Evolutionary conservation across 1,140 invertebrate species (phyloP), one percentile per base, ranked within the genome.

Genomic region (Thaumetopoea pityocampa): DNA sequence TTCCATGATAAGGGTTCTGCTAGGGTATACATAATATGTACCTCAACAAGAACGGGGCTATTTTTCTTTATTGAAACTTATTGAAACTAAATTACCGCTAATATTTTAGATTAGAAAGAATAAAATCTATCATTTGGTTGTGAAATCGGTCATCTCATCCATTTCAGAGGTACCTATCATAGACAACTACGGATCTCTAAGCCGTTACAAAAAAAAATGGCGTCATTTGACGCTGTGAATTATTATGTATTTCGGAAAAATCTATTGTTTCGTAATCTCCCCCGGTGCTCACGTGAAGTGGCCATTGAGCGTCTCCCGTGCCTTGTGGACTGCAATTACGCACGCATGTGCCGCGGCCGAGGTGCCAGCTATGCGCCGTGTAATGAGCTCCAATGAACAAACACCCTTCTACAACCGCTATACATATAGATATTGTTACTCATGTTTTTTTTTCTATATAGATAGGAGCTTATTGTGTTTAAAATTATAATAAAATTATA

Each of bases 241-340:
- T 79, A 79, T 80, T 78, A 80, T 79, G 73, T 78, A 79, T 83
- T 83, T 80, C 66, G 71, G 71, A 70, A 76, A 79, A 79, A 67
- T 70, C 71, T 51, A 78, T 82, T 82, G 78, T 82, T 82, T 78
- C 60, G 65, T 76, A 82, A 82, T 82, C 74, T 68, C 76, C 73
- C 67, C 57, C 45, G 47, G 61, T 55, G 22, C 69, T 70, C 40
- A 55, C 63, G 34, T 72, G 46, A 44, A 78, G 73, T 57, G 67
- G 53, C 58, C 49, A 72, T 71, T 71, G 65, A 74, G 58, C 59
- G 58, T 55, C 43, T 37, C 51, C 49, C 51, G 53, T 61, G 56
- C 59, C 64, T 52, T 56, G 49, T 61, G 56, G 55, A 50, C 53
- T 45, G 52, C 56, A 60, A 61, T 67, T 68, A 70, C 60, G 58